Evolutionary conservation across 2,797 vertebrate species (phyloP).

Genomic region (Gobionotothen gibberifrons): DNA sequence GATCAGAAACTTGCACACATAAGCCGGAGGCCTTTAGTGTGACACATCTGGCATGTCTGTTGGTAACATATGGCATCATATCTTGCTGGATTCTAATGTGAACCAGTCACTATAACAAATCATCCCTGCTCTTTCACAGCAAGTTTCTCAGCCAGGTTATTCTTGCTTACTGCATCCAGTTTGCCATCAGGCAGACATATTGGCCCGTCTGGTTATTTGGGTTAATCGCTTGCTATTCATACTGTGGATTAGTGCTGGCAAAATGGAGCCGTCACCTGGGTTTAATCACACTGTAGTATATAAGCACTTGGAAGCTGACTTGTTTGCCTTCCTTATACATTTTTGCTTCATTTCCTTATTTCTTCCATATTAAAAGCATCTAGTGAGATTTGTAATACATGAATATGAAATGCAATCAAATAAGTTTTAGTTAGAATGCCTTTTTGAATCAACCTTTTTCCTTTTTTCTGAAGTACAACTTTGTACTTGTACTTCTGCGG

Average conservation of each 20-base stretch:
- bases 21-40: not conserved
- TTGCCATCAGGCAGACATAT: constrained; percentile 26
- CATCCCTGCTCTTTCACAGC: not conserved
- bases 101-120: not conserved
- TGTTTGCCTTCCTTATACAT: not conserved
- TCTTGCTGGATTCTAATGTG: not conserved
- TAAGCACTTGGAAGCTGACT: constrained; percentile 2
- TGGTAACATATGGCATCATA: not conserved
- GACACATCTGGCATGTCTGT: constrained; percentile 10
- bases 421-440: too few species aligned
- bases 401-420: not conserved
- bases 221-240: constrained; percentile 73
- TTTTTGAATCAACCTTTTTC: too few species aligned
- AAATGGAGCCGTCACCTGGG: constrained; percentile 51
- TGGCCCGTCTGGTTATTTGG: constrained; percentile 61
- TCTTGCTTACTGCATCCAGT: constrained; percentile 3
- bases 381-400: too few species aligned
- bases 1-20: not conserved
- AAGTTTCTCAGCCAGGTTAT: not conserved
- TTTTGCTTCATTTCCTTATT: not conserved
- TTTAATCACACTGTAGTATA: constrained; percentile 48
- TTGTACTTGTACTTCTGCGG: too few species aligned
- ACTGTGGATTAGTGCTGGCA: constrained; percentile 68
- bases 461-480: too few species aligned
- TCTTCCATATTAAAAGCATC: constrained; percentile 4